phyloP scores from a whole-genome alignment of 2,797 vertebrate species.

The Gambusia yucatana region DNA sequence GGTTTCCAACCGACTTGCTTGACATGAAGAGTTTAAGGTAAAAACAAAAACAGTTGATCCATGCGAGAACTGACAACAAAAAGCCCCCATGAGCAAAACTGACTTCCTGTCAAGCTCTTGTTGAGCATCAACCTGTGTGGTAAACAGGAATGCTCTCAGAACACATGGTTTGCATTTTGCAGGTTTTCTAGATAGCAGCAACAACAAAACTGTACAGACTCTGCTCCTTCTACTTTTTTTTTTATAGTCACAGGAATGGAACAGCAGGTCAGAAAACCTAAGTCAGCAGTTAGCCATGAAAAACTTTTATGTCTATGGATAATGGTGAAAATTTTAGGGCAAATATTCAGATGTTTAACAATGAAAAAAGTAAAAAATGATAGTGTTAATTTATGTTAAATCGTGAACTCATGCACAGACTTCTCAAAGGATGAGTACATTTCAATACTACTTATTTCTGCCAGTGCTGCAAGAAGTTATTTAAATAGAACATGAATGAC shows the following conservation, averaged over 20 bases:
- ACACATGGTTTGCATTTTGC: neutral
- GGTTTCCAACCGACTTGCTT: neutral
- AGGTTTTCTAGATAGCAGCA: neutral
- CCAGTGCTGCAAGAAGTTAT: too few species aligned
- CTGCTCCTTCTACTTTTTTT: neutral
- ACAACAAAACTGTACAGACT: neutral
- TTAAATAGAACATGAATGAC: too few species aligned
- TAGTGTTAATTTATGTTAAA: neutral
- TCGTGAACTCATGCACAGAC: neutral
- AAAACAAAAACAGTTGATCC: slow-evolving; percentile 1
- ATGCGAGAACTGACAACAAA: neutral
- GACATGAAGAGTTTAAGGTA: neutral
- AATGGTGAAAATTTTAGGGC: neutral
- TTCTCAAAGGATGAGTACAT: neutral
- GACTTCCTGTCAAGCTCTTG: neutral
- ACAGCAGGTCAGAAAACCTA: neutral
- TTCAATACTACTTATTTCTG: neutral
- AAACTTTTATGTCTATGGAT: neutral
- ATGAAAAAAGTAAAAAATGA: neutral
- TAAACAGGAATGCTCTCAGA: neutral
- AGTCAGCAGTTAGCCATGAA: neutral
- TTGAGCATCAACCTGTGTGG: neutral
- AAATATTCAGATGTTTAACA: neutral
- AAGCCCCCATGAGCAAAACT: neutral
- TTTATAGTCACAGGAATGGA: neutral